Evolutionary conservation across 2,113 vertebrate species (phyloP), one percentile per base, ranked within the genome.

Genomic region (Haplotaxodon microlepis): DNA sequence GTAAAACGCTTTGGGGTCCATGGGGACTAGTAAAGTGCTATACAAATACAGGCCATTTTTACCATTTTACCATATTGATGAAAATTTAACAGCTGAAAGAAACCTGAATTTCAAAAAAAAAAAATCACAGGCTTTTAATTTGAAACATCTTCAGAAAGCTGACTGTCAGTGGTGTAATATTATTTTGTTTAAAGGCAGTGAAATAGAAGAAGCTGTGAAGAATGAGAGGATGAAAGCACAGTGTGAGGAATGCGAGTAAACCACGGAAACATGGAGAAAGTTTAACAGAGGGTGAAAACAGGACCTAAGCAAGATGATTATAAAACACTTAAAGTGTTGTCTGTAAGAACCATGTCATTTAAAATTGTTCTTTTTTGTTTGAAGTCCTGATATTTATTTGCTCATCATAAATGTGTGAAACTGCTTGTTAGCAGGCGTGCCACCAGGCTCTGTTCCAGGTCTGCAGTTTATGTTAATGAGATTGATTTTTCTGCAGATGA

Each of bases 21-120:
- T 8, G 4, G 24, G 56, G 56, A 59, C 56, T 0, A 59, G 13
- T 29, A 29, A 59, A 29, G 24, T 0, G 7, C 56, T 59, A 2
- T 29, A 29, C 0, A 59, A 9, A 59, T 5, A 59, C 56, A 16
- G 13, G 13, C 56, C 24, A 2, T 59, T 59, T 57, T 57, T 57
- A 29, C 42, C 42, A 13, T 14, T 45, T 45, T 45, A 16, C 56
- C 24, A 59, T 21, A 24, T 9, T 71, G n/a, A 42, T 71, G 66
- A 71, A 42, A 24, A 0, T 71, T 42, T 0, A 42, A 24, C 66
- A 71, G 0, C 0, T 71, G 12, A 42, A 21, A 24, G 2, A 71
- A 42, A 73, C n/a, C 13, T 24, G n/a, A 42, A 71, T 14, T 71
- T 16, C 2, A 24, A 2, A 7, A 24, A 16, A 24, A 7, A 27